Evolutionary conservation across 2,797 vertebrate species (phyloP).

Genomic region (Falco rusticolus): DNA sequence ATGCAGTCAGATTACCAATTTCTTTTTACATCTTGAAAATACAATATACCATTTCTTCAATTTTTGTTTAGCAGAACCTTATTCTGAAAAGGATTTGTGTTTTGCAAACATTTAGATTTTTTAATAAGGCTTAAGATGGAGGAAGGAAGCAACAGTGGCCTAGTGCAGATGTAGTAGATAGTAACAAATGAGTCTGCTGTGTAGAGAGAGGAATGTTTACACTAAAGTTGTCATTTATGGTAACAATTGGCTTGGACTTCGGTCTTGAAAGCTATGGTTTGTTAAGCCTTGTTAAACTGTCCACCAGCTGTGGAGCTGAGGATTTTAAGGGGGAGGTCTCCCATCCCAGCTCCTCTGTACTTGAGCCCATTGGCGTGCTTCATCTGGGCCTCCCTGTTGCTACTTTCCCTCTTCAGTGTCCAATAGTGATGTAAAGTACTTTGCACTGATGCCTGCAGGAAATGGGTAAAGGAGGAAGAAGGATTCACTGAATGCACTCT

Average conservation of each 20-base stretch:
- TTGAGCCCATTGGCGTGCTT: not conserved
- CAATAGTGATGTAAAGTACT: not conserved
- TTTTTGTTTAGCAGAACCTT: not conserved
- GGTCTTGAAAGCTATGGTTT: not conserved
- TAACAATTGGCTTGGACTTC: not conserved
- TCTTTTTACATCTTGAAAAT: too few relatives aligned
- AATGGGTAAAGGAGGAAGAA: not conserved
- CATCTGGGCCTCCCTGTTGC: not conserved
- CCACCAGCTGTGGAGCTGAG: not conserved
- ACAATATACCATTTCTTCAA: not conserved
- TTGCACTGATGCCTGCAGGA: not conserved
- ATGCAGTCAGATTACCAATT: too few relatives aligned
- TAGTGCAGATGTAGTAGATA: not conserved
- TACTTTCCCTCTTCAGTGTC: not conserved
- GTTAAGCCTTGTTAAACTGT: not conserved
- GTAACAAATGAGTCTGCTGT: not conserved
- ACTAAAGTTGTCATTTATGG: accelerated
- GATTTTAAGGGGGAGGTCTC: not conserved
- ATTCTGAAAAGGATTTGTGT: not conserved
- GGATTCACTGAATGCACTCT: not conserved
- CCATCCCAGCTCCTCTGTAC: not conserved
- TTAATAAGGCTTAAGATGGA: not conserved
- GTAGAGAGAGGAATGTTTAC: not conserved
- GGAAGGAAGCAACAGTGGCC: not conserved
- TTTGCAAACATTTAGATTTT: not conserved